phyloP scores from a whole-genome alignment of 2,797 vertebrate species.

The Neosilurus hyrtlii region DNA sequence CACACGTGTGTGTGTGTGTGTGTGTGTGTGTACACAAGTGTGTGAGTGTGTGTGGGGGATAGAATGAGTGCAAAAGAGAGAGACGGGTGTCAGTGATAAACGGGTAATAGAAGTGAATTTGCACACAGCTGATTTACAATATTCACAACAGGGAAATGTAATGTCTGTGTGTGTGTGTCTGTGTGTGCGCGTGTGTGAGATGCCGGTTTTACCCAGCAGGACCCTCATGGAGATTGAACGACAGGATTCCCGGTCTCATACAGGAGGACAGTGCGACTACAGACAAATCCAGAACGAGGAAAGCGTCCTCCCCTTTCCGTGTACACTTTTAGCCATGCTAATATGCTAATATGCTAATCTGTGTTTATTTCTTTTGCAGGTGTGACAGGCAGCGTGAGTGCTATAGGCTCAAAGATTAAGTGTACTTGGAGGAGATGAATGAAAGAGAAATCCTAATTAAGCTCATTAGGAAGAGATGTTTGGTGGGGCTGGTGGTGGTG shows the following conservation, averaged over 20 bases:
- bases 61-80: neutral
- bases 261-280: neutral
- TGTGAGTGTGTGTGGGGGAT: neutral
- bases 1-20: slow-evolving; percentile 3
- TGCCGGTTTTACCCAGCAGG: neutral
- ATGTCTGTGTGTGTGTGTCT: slow-evolving; percentile 3
- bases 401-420: neutral
- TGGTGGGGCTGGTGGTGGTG: neutral
- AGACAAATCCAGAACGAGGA: too few relatives aligned
- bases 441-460: slow-evolving; percentile 37
- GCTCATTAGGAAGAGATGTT: slow-evolving; percentile 21
- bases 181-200: slow-evolving; percentile 15
- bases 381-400: neutral
- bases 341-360: neutral
- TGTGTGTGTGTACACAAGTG: neutral
- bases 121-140: slow-evolving; percentile 29
- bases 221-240: neutral
- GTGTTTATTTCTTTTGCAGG: neutral
- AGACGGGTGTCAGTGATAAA: neutral
- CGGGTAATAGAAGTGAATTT: neutral
- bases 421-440: slow-evolving; percentile 12
- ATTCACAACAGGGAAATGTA: slow-evolving; percentile 15
- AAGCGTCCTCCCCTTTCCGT: neutral
- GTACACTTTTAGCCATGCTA: neutral
- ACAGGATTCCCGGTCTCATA: neutral